Evolutionary conservation across 2,113 vertebrate genomes (phyloP), one percentile per base, ranked within the genome.

Genomic region (Calypte anna): DNA sequence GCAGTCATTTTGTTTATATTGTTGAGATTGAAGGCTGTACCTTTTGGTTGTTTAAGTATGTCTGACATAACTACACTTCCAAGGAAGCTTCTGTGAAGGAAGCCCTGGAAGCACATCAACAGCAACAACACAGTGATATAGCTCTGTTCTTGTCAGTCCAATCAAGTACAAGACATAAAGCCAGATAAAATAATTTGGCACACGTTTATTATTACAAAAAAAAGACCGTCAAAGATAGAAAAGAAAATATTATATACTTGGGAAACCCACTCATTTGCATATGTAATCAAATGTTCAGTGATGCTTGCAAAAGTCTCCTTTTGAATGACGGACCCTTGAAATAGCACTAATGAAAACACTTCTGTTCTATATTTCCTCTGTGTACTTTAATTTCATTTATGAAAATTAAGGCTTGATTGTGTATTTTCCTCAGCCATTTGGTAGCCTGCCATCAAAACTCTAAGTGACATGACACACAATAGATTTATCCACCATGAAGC

Each of bases 401-500:
- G 90, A 97, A 97, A 97, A 91, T 80, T n/a, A 88, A 97, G 76
- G 38, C 70, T 96, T 96, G 70, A 94, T 96, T 95, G 76, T 95
- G 80, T 90, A 74, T 97, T 93, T 95, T 97, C 79, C 90, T 96
- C 95, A 96, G 93, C 91, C 95, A 92, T 96, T 97, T 97, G 96
- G 96, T 97, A 97, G 90, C 81, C 93, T 97, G 96, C 97, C 95
- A 96, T 98, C 96, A 97, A 93, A 96, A 97, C 94, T 96, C 95
- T 94, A 96, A 98, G 91, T 97, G 97, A 96, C 96, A 93, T 69
- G 90, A 95, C 64, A 93, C 90, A 91, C 48, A 66, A 94, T 93
- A 94, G 95, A 95, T 97, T 98, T 94, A 98, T 94, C 97, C 94
- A 96, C 96, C 95, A 43, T 96, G 97, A 98, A 97, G 96, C 96